phyloP scores from a whole-genome alignment of 2,797 vertebrate genomes.

The Uromys caudimaculatus region DNA sequence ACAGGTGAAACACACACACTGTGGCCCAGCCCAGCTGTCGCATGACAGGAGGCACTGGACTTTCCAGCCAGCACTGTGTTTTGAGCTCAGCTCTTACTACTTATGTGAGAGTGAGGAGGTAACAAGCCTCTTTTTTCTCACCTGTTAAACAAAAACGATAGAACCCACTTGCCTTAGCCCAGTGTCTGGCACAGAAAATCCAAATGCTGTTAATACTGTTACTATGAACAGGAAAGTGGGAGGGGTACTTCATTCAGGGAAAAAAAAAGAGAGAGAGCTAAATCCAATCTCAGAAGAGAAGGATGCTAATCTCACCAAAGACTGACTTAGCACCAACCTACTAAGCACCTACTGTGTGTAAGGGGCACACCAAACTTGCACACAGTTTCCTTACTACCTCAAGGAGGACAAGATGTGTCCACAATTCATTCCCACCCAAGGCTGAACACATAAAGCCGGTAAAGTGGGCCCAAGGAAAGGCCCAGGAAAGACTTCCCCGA shows the following conservation, averaged over 20 bases:
- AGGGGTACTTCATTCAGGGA: neutral
- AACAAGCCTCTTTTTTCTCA: neutral
- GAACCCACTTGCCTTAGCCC: neutral
- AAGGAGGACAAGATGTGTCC: neutral
- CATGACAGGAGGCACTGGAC: neutral
- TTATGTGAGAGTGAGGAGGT: neutral
- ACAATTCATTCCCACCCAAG: constrained; percentile 23
- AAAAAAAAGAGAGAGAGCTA: neutral
- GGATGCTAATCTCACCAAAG: neutral
- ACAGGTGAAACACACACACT: constrained; percentile 29
- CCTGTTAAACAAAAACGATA: neutral
- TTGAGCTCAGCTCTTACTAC: neutral
- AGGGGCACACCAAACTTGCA: constrained; percentile 23
- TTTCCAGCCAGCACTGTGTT: neutral
- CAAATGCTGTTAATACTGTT: neutral
- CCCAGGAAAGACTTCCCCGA: neutral
- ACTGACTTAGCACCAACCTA: neutral
- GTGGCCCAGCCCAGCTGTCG: neutral
- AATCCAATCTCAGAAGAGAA: constrained; percentile 5
- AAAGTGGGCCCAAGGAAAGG: neutral
- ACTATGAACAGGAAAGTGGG: constrained; percentile 33
- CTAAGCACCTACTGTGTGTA: constrained; percentile 28
- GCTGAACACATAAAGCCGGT: neutral
- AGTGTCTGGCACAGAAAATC: neutral
- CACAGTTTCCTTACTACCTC: constrained; percentile 26